A percentile compares a stretch with the other conserved stretches of the same genome.
Conservation (phyloP, 2,797 vertebrate species). For the Babyrousa celebensis region DNA sequence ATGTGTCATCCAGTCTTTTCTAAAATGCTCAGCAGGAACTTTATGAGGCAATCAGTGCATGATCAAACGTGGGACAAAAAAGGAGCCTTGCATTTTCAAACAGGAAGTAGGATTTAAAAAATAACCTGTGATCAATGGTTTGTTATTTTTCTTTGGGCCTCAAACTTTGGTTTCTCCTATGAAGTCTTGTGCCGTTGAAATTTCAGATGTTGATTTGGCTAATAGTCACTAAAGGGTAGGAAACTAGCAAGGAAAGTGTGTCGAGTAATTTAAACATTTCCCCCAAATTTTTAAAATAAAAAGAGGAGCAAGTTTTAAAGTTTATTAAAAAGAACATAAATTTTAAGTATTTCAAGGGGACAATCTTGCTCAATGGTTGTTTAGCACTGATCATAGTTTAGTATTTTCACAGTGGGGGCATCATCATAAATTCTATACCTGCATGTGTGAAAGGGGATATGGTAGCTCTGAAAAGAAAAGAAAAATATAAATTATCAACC, state of each 20-base stretch:
- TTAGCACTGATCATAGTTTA: background rate
- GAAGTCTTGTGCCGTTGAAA: background rate
- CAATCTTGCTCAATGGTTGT: background rate
- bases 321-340: background rate
- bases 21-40: constrained; percentile 32
- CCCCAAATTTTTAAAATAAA: constrained; percentile 10
- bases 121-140: background rate
- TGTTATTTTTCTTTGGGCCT: constrained; percentile 67
- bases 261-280: constrained; percentile 67
- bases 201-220: constrained; percentile 57
- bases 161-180: constrained; percentile 55
- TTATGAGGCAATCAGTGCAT: constrained; percentile 1
- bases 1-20: constrained; percentile 77
- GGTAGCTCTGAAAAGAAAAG: background rate
- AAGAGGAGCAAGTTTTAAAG: background rate
- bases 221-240: background rate
- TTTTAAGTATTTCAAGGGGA: background rate
- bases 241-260: background rate
- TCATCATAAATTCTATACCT: background rate
- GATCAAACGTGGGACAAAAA: constrained; percentile 20
- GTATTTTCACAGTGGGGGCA: constrained; percentile 21
- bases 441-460: background rate
- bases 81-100: constrained; percentile 71
- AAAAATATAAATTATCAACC: background rate
- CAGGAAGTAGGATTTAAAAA: constrained; percentile 69